Evolutionary conservation across 1,140 invertebrate species (phyloP).

Genomic region (Lepidotrigona ventralis): DNA sequence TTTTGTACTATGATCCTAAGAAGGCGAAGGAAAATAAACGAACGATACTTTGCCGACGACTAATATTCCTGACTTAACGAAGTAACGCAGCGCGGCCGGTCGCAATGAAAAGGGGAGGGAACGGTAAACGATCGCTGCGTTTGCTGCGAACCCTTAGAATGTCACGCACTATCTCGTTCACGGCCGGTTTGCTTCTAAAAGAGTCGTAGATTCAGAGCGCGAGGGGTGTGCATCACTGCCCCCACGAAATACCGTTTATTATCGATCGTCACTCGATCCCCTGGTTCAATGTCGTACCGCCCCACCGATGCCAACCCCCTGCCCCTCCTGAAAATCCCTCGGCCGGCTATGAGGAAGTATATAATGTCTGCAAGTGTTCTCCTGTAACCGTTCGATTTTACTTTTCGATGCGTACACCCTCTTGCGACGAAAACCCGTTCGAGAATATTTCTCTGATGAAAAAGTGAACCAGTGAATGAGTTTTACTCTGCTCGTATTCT

Average conservation of each 20-base stretch:
- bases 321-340: conserved; percentile 49
- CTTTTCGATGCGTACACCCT: neutral
- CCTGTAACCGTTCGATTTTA: conserved; percentile 2
- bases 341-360: conserved; percentile 41
- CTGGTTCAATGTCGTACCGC: conserved; percentile 51
- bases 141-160: conserved; percentile 58
- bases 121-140: conserved; percentile 57
- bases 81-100: conserved; percentile 19
- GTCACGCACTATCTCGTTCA: conserved; percentile 71
- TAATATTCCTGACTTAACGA: conserved; percentile 47
- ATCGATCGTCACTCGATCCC: conserved; percentile 68
- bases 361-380: conserved; percentile 16
- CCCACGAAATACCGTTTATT: conserved; percentile 68
- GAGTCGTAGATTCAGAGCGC: conserved; percentile 59
- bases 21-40: neutral
- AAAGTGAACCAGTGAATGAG: neutral
- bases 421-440: neutral
- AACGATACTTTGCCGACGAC: conserved; percentile 33
- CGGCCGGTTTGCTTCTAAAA: conserved; percentile 73
- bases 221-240: conserved; percentile 59
- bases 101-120: conserved; percentile 52
- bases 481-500: neutral
- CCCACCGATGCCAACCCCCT: conserved; percentile 16
- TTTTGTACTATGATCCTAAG: neutral
- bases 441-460: neutral